phyloP scores from a whole-genome alignment of 2,888 invertebrate genomes.

The Tetragonula carbonaria region DNA sequence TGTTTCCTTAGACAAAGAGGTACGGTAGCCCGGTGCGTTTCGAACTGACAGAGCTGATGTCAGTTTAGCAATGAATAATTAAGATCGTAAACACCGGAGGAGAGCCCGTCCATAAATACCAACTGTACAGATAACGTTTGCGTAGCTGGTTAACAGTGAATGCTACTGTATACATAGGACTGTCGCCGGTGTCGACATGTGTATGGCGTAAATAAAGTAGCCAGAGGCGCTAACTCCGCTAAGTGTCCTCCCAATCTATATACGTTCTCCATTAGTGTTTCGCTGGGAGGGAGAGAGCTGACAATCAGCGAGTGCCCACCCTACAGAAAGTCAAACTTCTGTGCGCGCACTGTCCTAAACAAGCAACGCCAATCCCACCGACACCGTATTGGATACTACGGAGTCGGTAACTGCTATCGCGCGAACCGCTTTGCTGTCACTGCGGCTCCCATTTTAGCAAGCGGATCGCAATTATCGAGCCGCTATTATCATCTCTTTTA shows the following conservation, averaged over 20 bases:
- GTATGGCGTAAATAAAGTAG: slow-evolving; percentile 78
- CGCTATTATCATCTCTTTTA: slow-evolving; percentile 15
- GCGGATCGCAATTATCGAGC: slow-evolving; percentile 42
- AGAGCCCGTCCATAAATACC: slow-evolving; percentile 63
- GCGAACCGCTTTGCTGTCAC: slow-evolving; percentile 21
- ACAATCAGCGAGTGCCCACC: slow-evolving; percentile 44
- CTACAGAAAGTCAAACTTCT: slow-evolving; percentile 53
- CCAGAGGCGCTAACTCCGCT: slow-evolving; percentile 74
- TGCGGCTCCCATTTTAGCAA: not conserved
- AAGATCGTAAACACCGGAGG: slow-evolving; percentile 51
- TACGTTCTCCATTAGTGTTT: slow-evolving; percentile 73
- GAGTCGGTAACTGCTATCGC: too few relatives aligned
- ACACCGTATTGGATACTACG: not conserved
- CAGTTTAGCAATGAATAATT: slow-evolving; percentile 60
- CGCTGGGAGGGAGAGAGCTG: slow-evolving; percentile 29
- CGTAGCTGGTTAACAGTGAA: slow-evolving; percentile 73
- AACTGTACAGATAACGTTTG: slow-evolving; percentile 69
- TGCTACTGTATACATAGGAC: slow-evolving; percentile 75
- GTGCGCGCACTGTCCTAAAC: slow-evolving; percentile 43
- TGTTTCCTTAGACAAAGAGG: slow-evolving; percentile 66
- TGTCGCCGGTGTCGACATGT: slow-evolving; percentile 59
- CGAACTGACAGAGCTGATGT: slow-evolving; percentile 58
- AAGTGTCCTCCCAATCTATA: slow-evolving; percentile 79
- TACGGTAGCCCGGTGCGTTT: slow-evolving; percentile 64
- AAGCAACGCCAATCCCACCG: slow-evolving; percentile 44